phyloP scores from a whole-genome alignment of 1,140 invertebrate genomes.

The Stegodyphus mimosarum region DNA sequence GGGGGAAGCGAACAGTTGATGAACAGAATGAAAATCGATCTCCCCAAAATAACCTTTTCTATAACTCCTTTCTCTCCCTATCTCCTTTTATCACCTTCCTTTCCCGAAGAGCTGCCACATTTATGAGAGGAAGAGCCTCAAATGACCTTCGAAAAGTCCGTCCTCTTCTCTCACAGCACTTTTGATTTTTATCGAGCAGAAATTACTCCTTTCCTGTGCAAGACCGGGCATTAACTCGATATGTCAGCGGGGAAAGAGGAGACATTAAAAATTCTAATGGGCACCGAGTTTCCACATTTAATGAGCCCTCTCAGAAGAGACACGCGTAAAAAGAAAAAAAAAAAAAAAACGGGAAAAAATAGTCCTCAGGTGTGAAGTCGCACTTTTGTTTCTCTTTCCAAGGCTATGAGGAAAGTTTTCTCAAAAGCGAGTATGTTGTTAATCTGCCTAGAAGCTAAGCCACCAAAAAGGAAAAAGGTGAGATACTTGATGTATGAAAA shows the following conservation, averaged over 20 bases:
- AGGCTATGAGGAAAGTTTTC: too few relatives aligned
- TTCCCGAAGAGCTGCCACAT: slow-evolving; percentile 3
- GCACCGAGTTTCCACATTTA: too few relatives aligned
- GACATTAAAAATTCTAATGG: slow-evolving; percentile 49
- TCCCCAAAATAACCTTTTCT: slow-evolving; percentile 52
- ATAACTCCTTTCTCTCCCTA: slow-evolving; percentile 32
- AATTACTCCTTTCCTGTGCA: slow-evolving; percentile 20
- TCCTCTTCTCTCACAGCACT: not conserved
- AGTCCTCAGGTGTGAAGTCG: too few relatives aligned
- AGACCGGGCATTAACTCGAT: slow-evolving; percentile 38
- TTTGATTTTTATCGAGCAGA: slow-evolving; percentile 48
- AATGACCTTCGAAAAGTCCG: slow-evolving; percentile 41
- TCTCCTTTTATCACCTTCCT: slow-evolving; percentile 41
- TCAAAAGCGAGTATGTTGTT: too few relatives aligned
- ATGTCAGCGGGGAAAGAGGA: slow-evolving; percentile 11
- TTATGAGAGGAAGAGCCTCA: slow-evolving; percentile 36
- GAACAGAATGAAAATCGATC: slow-evolving; percentile 49
- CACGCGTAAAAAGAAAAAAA: too few relatives aligned
- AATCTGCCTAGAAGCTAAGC: too few relatives aligned
- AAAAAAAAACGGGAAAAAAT: too few relatives aligned
- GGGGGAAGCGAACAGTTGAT: not conserved
- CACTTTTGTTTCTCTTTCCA: too few relatives aligned
- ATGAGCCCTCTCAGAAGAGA: too few relatives aligned
- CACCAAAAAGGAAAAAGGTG: too few relatives aligned
- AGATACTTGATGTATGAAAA: too few relatives aligned